These are phyloP conservation scores for Choristoneura rosaceana DNA, from an alignment of 2,888 invertebrate species.

Conservation along the genomic window DNA sequence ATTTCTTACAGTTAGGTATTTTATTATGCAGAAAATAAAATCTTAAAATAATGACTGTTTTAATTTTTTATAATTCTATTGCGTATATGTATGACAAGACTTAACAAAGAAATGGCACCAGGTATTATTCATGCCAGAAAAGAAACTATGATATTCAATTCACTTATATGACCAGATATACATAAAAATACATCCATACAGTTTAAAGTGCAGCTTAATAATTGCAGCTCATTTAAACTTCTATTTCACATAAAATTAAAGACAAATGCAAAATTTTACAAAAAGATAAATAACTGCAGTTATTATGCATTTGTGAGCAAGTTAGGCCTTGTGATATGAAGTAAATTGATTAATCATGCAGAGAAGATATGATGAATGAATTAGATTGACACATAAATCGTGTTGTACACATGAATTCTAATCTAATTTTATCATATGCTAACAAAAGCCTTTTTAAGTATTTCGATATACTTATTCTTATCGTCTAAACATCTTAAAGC, in stretches of 20 bases:
- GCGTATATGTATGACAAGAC: slow-evolving; percentile 9
- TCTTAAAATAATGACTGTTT: slow-evolving; percentile 32
- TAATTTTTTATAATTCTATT: slow-evolving; percentile 15
- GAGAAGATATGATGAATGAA: slow-evolving; percentile 35
- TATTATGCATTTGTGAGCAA: slow-evolving; percentile 43
- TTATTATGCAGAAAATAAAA: slow-evolving; percentile 11
- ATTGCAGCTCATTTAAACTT: too few relatives aligned
- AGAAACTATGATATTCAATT: neutral
- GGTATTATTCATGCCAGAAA: slow-evolving; percentile 2
- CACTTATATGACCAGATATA: neutral
- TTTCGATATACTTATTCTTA: slow-evolving; percentile 42
- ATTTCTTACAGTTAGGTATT: slow-evolving; percentile 20
- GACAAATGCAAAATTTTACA: slow-evolving; percentile 29
- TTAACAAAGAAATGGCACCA: slow-evolving; percentile 18
- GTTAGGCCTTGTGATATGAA: slow-evolving; percentile 44
- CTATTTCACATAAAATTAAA: neutral
- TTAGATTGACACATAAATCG: slow-evolving; percentile 27
- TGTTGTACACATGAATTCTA: slow-evolving; percentile 35
- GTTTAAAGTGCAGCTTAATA: neutral
- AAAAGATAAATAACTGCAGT: slow-evolving; percentile 36
- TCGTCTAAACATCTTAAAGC: slow-evolving; percentile 49
- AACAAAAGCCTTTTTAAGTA: slow-evolving; percentile 39
- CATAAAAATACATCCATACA: neutral
- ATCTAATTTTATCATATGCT: slow-evolving; percentile 25
- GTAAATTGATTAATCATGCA: slow-evolving; percentile 25